Evolutionary conservation across 1,140 invertebrate genomes (phyloP), one percentile per base, ranked within the genome.

Genomic region (Triops longicaudatus): DNA sequence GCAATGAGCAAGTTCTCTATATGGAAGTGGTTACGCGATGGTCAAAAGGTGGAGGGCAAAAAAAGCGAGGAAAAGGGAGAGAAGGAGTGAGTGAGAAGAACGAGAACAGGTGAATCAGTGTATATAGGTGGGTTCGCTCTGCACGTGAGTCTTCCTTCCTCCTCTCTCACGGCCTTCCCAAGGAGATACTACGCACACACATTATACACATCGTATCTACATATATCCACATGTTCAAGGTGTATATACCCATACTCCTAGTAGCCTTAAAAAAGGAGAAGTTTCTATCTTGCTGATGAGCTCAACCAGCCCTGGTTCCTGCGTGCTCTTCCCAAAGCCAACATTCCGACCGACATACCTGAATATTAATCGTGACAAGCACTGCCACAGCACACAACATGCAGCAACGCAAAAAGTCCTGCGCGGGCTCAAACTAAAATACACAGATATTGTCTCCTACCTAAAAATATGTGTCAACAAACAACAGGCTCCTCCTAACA

Each of bases 1-100:
- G 50, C 50, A 63, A 63, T 63, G 50, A 63, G 50, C 50, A 63
- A 63, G 50, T 63, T 63, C 50, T 63, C 17, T 63, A 63, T 63
- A 63, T 63, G 50, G 50, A 63, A 63, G 50, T 63, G 50, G 50
- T 63, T 63, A 63, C 50, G 22, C 50, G 50, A 2, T 37, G 31
- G 31, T 9, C 50, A 63, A 63, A 63, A 63, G 50, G 50, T 63
- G 10, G 50, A 63, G 50, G 50, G 50, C 50, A 63, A 2, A 7
- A 37, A 2, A 7, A 2, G 31, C 31, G 31, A 37, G 31, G 7
- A 37, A 37, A 37, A 7, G 31, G 7, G 31, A 37, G 31, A 37
- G 31, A 37, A n/a, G 31, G 31, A 37, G 31, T n/a, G n/a, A 63
- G 50, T 6, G 50, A 22, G 22, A 22, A 22, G 50, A 63, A 63